These are phyloP conservation scores for Aleiodes alternator DNA, from an alignment of 2,888 invertebrate species.

Conservation along the genomic window DNA sequence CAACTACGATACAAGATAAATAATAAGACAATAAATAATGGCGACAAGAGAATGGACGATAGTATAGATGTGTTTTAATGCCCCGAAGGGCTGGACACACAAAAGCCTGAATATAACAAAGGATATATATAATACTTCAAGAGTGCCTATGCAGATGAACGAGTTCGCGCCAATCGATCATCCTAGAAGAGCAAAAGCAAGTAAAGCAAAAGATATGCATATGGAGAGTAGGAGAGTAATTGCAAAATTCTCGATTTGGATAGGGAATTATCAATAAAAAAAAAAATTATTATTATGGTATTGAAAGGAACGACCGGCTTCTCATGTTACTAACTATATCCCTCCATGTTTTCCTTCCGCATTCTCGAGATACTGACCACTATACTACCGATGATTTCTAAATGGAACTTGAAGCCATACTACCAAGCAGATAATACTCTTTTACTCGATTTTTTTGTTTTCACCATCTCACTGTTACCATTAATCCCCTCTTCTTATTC, in stretches of 20 bases:
- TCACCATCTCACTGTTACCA: constrained; percentile 45
- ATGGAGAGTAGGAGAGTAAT: background rate
- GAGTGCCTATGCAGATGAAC: too few relatives aligned
- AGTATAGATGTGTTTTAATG: constrained; percentile 32
- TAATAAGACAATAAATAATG: constrained; percentile 61
- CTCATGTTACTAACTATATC: constrained; percentile 67
- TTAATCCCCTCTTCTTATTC: constrained; percentile 36
- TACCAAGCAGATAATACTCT: constrained; percentile 42
- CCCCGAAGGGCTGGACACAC: constrained; percentile 39
- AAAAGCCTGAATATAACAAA: constrained; percentile 46
- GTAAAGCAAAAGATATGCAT: background rate
- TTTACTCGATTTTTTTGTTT: constrained; percentile 53
- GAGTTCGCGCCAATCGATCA: too few relatives aligned
- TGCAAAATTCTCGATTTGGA: constrained; percentile 27
- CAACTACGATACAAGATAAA: constrained; percentile 57
- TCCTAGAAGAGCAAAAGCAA: background rate
- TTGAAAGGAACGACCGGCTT: constrained; percentile 65
- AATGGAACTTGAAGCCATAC: constrained; percentile 55
- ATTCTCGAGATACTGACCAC: constrained; percentile 66
- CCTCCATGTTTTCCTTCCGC: constrained; percentile 69
- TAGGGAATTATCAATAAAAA: constrained; percentile 58
- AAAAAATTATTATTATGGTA: constrained; percentile 47
- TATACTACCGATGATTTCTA: constrained; percentile 66
- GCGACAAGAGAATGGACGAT: constrained; percentile 57
- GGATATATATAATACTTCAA: constrained; percentile 4